Conservation (phyloP, 2,113 vertebrate genomes). For the Psilopsiagon aurifrons region DNA sequence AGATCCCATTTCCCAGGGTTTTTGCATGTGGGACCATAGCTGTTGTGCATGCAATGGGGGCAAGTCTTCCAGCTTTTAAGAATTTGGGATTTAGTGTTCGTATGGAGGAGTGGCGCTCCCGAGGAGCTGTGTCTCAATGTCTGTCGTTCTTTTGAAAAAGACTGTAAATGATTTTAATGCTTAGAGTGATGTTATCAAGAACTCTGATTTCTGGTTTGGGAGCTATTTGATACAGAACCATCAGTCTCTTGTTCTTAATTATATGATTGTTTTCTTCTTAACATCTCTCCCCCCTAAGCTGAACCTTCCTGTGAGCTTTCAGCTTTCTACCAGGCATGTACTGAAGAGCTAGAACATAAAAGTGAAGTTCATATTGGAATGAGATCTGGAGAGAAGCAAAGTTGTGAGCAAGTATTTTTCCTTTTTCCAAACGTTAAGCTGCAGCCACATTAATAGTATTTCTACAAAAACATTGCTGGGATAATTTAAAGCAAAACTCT, state of each 20-base stretch:
- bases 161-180: background rate
- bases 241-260: background rate
- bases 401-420: conserved; percentile 11
- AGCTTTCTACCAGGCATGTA: background rate
- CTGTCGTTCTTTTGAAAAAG: background rate
- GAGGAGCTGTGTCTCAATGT: background rate
- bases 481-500: conserved; percentile 46
- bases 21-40: background rate
- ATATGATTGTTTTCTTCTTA: background rate
- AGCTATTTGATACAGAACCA: background rate
- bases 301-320: background rate
- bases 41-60: background rate
- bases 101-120: background rate
- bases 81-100: background rate
- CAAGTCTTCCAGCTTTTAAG: background rate
- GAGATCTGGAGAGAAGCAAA: background rate
- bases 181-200: background rate
- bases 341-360: background rate
- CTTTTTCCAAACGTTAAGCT: background rate
- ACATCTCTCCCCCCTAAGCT: background rate
- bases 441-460: background rate
- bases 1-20: background rate
- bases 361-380: background rate
- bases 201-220: background rate
- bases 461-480: conserved; percentile 12